Base-by-base conservation (phyloP, 2,113 vertebrate genomes). In the Corythoichthys haematopterus region DNA sequence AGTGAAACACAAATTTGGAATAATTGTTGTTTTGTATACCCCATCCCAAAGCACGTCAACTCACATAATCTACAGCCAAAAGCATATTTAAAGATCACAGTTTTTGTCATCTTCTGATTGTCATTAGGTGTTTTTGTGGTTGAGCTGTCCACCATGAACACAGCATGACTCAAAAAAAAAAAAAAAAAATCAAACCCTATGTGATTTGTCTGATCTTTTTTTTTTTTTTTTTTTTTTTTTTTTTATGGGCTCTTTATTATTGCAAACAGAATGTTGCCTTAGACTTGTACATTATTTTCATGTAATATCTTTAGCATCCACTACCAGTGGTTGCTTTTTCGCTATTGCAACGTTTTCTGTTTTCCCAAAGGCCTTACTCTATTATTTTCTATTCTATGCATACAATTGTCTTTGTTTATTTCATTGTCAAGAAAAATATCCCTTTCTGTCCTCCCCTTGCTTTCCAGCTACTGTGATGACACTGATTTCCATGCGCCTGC, bases 311-410 rank as follows among this genome's bases (percentile, higher is more conserved):
- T 56, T 76, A 85, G 76, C 76, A 79, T 87, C 84, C 6, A n/a
- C 74, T 50, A 87, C 72, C 40, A 78, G 74, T 83, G 87, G 79
- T 78, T 57, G 55, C 13, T 57, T 76, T 82, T 78, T 80, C 79
- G 75, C 68, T 81, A 76, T 65, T 74, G 77, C 85, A 74, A 74
- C 65, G 43, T 86, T 75, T 85, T 88, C 81, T 76, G 76, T 87
- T 82, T 80, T 80, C 85, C 85, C 75, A 75, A 86, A 84, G 86
- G 88, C 88, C 89, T 89, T 90, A 88, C 75, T 78, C 83, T 88
- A 47, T 84, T 82, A 64, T 90, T 88, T 89, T 90, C 75, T 81
- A 85, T 91, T 89, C 89, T 91, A 90, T 90, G 89, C 89, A 90
- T 88, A 87, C 78, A 84, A 84, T 75, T 72, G 86, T 88, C 80